Evolutionary conservation across 2,113 vertebrate species (phyloP).

Genomic region (Plectropomus leopardus): DNA sequence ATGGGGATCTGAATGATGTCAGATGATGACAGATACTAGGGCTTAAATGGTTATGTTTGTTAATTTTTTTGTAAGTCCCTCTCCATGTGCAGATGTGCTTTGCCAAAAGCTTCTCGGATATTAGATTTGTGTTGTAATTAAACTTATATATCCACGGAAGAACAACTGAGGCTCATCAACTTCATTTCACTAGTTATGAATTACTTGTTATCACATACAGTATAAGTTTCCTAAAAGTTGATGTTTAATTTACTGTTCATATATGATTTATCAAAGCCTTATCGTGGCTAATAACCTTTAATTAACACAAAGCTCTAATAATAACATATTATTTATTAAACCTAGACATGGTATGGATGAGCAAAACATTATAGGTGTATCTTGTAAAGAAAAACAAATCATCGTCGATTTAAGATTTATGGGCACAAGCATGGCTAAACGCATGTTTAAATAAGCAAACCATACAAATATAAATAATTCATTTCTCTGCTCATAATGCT

Average conservation of each 20-base stretch:
- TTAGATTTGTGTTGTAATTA: no score
- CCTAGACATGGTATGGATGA: neutral
- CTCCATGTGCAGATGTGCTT: no score
- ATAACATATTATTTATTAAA: neutral
- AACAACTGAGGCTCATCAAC: no score
- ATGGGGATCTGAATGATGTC: no score
- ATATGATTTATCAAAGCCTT: neutral
- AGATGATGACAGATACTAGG: no score
- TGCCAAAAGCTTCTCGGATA: no score
- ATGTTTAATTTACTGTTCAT: neutral
- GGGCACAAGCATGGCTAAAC: neutral
- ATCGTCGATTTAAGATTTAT: slow-evolving; percentile 29
- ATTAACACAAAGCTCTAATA: slow-evolving; percentile 5
- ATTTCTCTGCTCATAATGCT: slow-evolving; percentile 22
- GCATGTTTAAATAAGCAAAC: slow-evolving; percentile 38
- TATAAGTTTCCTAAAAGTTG: neutral
- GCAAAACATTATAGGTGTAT: neutral
- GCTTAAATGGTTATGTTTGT: no score
- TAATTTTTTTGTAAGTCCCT: no score
- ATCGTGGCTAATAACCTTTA: neutral
- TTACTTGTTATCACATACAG: no score
- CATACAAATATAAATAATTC: slow-evolving; percentile 16
- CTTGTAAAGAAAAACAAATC: slow-evolving; percentile 1
- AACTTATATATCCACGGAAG: no score
- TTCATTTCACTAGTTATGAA: no score